These are phyloP conservation scores for Nemapogon koenigi DNA, from an alignment of 2,888 invertebrate genomes.

Conservation along the genomic window DNA sequence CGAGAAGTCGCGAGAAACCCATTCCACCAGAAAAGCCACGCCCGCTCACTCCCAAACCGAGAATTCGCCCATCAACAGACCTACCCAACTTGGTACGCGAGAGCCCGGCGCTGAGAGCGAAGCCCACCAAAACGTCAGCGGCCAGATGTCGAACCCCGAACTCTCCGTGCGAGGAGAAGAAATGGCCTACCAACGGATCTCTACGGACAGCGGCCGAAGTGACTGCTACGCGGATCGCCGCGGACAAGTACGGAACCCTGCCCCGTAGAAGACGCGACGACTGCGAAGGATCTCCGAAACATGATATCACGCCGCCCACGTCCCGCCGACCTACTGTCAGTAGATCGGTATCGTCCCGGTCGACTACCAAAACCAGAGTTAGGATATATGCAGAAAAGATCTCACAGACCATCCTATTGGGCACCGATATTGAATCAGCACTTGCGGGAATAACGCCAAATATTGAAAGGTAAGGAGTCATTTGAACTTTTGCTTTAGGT, in stretches of 20 bases:
- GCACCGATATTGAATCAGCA: conserved; percentile 74
- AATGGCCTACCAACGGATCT: conserved; percentile 69
- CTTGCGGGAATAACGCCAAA: conserved; percentile 67
- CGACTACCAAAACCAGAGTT: conserved; percentile 48
- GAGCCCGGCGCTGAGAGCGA: conserved; percentile 48
- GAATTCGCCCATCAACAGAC: conserved; percentile 55
- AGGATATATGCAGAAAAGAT: conserved; percentile 83
- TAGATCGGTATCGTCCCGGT: conserved; percentile 44
- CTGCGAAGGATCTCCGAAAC: conserved; percentile 60
- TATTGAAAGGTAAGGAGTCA: conserved; percentile 46
- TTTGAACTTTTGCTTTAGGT: too few relatives aligned
- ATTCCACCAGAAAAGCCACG: conserved; percentile 53
- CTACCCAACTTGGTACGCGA: conserved; percentile 59
- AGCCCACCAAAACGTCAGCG: conserved; percentile 60
- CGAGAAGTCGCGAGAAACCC: conserved; percentile 67
- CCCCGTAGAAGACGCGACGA: conserved; percentile 76
- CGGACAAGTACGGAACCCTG: conserved; percentile 80
- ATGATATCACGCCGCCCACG: conserved; percentile 37
- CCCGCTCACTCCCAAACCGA: conserved; percentile 51
- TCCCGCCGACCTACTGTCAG: conserved; percentile 45
- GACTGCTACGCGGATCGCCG: conserved; percentile 47
- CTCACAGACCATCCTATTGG: conserved; percentile 78
- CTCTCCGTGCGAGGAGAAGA: conserved; percentile 72
- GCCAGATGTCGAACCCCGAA: conserved; percentile 68
- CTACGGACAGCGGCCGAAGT: conserved; percentile 39